Conservation (phyloP, 2,797 vertebrate species). For the Mormyrops boulengeri region DNA sequence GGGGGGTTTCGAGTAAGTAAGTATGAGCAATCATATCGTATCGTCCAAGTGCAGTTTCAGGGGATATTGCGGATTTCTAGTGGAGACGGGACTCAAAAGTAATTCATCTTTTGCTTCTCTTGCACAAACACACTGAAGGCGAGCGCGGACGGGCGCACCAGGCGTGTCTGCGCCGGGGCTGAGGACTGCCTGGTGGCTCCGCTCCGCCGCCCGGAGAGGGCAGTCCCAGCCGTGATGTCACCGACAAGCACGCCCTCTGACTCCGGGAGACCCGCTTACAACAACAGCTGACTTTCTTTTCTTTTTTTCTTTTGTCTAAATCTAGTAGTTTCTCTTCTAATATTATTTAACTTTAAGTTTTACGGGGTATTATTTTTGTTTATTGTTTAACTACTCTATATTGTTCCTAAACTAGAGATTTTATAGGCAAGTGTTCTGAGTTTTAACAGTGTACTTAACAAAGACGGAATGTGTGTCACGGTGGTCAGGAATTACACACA, state of each 20-base stretch:
- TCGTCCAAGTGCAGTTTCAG: not conserved
- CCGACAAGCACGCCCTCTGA: slow-evolving; percentile 19
- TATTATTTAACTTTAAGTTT: not conserved
- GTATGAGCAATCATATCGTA: not conserved
- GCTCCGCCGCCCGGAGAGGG: slow-evolving; percentile 17
- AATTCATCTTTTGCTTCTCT: not conserved
- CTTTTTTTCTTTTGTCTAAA: not conserved
- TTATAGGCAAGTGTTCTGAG: not conserved
- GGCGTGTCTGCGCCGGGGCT: not conserved
- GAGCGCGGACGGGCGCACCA: not conserved
- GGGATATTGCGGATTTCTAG: not conserved
- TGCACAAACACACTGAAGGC: not conserved
- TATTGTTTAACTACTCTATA: not conserved
- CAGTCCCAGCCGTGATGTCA: slow-evolving; percentile 24
- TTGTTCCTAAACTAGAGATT: not conserved
- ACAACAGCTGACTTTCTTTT: not conserved
- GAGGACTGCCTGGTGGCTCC: slow-evolving; percentile 11
- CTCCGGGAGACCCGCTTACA: not conserved
- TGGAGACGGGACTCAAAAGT: not conserved
- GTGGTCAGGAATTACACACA: not conserved
- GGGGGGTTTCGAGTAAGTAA: not conserved
- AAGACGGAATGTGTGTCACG: not conserved
- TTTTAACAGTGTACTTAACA: not conserved
- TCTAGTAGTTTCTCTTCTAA: not conserved
- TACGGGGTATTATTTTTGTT: not conserved